Evolutionary conservation across 2,888 invertebrate species (phyloP), one percentile per base, ranked within the genome.

Genomic region (Microctonus hyperodae): DNA sequence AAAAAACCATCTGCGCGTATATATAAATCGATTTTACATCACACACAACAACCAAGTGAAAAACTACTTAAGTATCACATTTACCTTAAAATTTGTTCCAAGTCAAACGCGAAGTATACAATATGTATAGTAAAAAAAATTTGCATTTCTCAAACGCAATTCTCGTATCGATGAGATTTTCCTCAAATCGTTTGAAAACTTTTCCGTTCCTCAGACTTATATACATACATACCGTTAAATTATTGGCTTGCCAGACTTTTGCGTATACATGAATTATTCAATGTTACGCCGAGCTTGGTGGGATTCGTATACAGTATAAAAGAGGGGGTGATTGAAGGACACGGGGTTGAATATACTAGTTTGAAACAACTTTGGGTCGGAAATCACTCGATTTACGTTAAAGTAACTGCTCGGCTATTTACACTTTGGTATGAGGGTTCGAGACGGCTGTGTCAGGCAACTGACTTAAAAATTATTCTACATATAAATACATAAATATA

Each of bases 201-300:
- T 59, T 59, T 16, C 40, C 33, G 40, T 22, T 23, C 59, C 40
- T 44, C 22, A 59, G 44, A 6, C 13, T n/a, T 37, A 44, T 44
- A 44, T 16, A 20, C 9, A 44, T 44, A 16, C 7, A 28, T 59
- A 44, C 59, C n/a, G 59, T 69, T 75, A 74, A 77, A 77, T 75
- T 75, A 75, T 74, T 70, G 72, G 70, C 70, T 71, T 66, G 69
- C 50, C 64, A 64, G 72, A 73, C 74, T 73, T 71, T 73, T 72
- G 73, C 67, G 68, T 69, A 74, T 44, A 44, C 76, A 44, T 77
- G 74, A 72, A 77, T 77, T 77, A 77, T 77, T 77, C 77, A 77
- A 71, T 69, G 61, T 70, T 69, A 65, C 66, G 58, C 65, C 44
- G 50, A 53, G 40, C 59, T 55, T 28, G 35, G 56, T 44, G 57